These are phyloP conservation scores for Stegodyphus dumicola DNA, from an alignment of 1,140 invertebrate species.

Conservation along the genomic window DNA sequence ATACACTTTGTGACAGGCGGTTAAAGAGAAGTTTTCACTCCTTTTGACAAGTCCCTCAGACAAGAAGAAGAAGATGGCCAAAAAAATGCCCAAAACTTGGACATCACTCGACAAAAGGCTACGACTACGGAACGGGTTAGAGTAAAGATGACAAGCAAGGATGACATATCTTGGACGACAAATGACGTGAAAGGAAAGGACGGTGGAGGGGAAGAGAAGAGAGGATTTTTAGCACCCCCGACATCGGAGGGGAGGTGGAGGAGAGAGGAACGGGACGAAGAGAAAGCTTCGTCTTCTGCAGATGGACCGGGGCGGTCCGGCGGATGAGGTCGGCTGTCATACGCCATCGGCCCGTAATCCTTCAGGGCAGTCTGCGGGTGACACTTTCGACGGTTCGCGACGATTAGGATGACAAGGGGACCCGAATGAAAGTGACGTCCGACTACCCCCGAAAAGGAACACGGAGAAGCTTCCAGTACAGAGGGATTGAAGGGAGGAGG, in stretches of 20 bases:
- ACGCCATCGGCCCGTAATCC: constrained; percentile 58
- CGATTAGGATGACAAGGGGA: constrained; percentile 58
- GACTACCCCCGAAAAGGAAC: constrained; percentile 52
- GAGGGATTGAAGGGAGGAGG: not conserved
- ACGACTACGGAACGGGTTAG: constrained; percentile 41
- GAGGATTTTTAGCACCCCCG: constrained; percentile 25
- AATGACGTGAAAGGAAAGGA: constrained; percentile 55
- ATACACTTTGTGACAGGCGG: constrained; percentile 45
- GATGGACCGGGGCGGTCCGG: constrained; percentile 52
- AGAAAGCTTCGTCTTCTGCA: constrained; percentile 39
- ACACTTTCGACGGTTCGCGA: constrained; percentile 51
- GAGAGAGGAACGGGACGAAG: not conserved
- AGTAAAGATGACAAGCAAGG: constrained; percentile 45
- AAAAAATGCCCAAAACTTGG: constrained; percentile 10
- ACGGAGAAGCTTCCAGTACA: not conserved
- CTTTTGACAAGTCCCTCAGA: constrained; percentile 27
- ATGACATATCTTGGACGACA: constrained; percentile 57
- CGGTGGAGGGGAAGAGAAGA: not conserved
- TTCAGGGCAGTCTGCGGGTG: constrained; percentile 55
- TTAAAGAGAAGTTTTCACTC: constrained; percentile 53
- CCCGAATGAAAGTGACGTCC: constrained; percentile 58
- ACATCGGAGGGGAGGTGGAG: not conserved
- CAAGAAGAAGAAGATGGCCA: not conserved
- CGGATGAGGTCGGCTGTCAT: constrained; percentile 55
- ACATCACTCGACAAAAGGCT: constrained; percentile 29